Evolutionary conservation across 2,888 invertebrate species (phyloP).

Genomic region (Branchipolynoe longqiensis): DNA sequence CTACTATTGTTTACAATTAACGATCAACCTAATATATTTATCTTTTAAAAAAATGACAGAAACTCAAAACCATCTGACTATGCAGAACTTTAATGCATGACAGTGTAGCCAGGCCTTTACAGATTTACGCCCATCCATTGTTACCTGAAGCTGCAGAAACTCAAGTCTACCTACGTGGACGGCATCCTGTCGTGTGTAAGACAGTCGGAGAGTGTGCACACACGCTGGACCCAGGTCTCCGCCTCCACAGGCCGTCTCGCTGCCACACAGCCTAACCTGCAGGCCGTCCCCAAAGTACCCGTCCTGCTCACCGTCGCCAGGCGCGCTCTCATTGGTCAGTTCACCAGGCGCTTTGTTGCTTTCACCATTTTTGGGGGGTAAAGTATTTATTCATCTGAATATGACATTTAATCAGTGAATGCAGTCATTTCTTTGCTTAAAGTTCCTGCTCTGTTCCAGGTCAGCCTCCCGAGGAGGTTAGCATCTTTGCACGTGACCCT

Average conservation of each 20-base stretch:
- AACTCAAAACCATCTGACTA: no score
- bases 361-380: no score
- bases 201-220: slow-evolving; percentile 68
- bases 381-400: no score
- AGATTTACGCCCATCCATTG: no score
- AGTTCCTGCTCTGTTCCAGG: slow-evolving; percentile 5
- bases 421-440: neutral
- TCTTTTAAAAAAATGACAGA: no score
- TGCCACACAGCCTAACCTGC: slow-evolving; percentile 78
- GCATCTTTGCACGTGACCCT: slow-evolving; percentile 75
- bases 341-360: no score
- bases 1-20: no score
- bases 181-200: slow-evolving; percentile 75
- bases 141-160: slow-evolving; percentile 79
- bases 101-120: no score
- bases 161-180: slow-evolving; percentile 79
- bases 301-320: slow-evolving; percentile 60
- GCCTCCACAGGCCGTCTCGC: slow-evolving; percentile 79
- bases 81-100: no score
- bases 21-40: no score
- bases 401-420: no score
- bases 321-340: neutral
- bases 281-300: slow-evolving; percentile 77
- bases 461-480: slow-evolving; percentile 37
- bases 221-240: slow-evolving; percentile 79